Conservation (phyloP, 1,140 invertebrate species). For the Zelostemma sp. region DNA sequence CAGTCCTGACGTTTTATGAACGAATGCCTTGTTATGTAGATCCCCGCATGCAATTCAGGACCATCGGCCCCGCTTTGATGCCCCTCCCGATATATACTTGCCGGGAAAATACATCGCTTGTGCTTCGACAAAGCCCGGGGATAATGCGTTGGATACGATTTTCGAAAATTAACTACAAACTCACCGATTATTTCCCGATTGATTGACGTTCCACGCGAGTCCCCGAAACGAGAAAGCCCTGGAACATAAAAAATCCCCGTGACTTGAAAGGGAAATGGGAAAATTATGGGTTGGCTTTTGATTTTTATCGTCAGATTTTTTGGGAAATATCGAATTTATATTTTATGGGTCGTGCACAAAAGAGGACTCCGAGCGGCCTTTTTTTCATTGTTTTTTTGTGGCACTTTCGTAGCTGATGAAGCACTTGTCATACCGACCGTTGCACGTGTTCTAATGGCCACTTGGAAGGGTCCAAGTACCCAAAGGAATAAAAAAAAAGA, state of each 20-base stretch:
- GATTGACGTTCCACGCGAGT: too few species aligned
- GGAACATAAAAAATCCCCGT: too few species aligned
- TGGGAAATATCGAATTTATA: too few species aligned
- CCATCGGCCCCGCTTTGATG: conserved; percentile 29
- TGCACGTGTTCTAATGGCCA: conserved; percentile 62
- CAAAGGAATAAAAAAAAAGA: conserved; percentile 28
- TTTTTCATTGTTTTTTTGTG: conserved; percentile 23
- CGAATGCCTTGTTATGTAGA: conserved; percentile 41
- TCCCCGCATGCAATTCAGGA: conserved; percentile 23
- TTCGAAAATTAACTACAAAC: not conserved
- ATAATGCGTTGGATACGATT: conserved; percentile 36
- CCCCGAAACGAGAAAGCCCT: too few species aligned
- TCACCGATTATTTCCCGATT: too few species aligned
- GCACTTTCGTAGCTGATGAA: conserved; percentile 52
- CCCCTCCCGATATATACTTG: conserved; percentile 15
- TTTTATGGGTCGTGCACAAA: too few species aligned
- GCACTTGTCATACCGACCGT: conserved; percentile 56
- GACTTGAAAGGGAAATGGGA: too few species aligned
- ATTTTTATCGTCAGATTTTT: too few species aligned
- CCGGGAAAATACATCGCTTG: not conserved
- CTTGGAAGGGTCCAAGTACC: conserved; percentile 36
- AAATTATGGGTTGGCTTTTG: too few species aligned
- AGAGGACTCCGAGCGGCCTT: too few species aligned
- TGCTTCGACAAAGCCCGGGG: conserved; percentile 20
- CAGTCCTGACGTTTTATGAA: conserved; percentile 25